Conservation (phyloP, 2,888 invertebrate genomes). For the Drosophila anceps region DNA sequence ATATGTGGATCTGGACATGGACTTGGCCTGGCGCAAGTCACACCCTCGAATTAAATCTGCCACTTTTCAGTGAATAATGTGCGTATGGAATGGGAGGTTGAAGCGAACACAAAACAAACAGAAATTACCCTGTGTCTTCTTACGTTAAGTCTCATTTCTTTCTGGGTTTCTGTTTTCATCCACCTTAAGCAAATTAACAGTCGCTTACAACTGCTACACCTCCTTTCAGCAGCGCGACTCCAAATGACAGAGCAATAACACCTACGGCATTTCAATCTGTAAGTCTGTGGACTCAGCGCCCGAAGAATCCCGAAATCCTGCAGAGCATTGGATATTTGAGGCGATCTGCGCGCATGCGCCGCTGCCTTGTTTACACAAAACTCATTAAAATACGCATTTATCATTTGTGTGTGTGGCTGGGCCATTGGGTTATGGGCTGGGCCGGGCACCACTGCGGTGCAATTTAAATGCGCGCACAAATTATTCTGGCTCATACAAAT, state of each 20-base stretch:
- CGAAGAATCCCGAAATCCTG: slow-evolving; percentile 67
- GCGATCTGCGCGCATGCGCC: slow-evolving; percentile 50
- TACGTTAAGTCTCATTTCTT: background rate
- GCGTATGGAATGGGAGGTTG: slow-evolving; percentile 48
- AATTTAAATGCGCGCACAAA: slow-evolving; percentile 75
- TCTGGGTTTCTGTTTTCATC: background rate
- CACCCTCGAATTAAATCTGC: slow-evolving; percentile 77
- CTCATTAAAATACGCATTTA: slow-evolving; percentile 84
- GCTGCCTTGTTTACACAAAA: slow-evolving; percentile 79
- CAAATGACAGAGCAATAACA: slow-evolving; percentile 75
- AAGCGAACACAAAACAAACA: slow-evolving; percentile 57
- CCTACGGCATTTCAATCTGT: slow-evolving; percentile 74
- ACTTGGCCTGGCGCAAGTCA: slow-evolving; percentile 51
- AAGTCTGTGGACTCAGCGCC: slow-evolving; percentile 26
- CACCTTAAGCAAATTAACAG: slow-evolving; percentile 77
- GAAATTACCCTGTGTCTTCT: slow-evolving; percentile 32
- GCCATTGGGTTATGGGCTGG: slow-evolving; percentile 42
- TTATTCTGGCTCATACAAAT: slow-evolving; percentile 59
- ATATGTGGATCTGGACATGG: slow-evolving; percentile 27
- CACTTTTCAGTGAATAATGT: slow-evolving; percentile 77
- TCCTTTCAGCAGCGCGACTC: slow-evolving; percentile 66
- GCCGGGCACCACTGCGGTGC: slow-evolving; percentile 46
- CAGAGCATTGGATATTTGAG: slow-evolving; percentile 45
- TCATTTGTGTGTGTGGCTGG: slow-evolving; percentile 59
- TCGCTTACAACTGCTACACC: slow-evolving; percentile 73